phyloP scores from a whole-genome alignment of 2,888 invertebrate genomes.

The Pseudococcus longispinus region DNA sequence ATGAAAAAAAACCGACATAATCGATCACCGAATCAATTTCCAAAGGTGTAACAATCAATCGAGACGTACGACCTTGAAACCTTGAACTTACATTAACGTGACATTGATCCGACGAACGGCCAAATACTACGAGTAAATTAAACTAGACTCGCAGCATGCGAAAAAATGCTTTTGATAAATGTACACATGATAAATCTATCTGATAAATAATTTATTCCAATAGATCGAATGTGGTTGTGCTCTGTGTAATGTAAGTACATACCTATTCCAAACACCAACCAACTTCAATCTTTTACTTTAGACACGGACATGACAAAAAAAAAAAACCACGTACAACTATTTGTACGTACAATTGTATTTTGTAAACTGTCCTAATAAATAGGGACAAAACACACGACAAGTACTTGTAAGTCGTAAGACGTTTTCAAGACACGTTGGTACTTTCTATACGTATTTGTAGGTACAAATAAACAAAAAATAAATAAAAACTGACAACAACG shows the following conservation, averaged over 20 bases:
- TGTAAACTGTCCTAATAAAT: neutral
- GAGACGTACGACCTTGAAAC: slow-evolving; percentile 31
- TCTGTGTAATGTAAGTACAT: too few species aligned
- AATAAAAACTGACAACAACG: neutral
- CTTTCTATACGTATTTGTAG: neutral
- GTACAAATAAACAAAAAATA: neutral
- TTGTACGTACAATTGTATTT: too few species aligned
- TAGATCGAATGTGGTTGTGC: neutral
- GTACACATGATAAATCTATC: slow-evolving; percentile 11
- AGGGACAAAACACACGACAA: neutral
- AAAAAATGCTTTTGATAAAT: slow-evolving; percentile 33
- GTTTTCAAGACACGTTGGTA: slow-evolving; percentile 11
- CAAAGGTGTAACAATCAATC: slow-evolving; percentile 21
- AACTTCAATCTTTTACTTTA: neutral
- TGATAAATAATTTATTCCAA: neutral
- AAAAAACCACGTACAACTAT: neutral
- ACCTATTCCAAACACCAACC: neutral
- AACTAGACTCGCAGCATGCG: slow-evolving; percentile 31
- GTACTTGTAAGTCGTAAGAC: too few species aligned
- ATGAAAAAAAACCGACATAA: neutral
- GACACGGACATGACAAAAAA: neutral
- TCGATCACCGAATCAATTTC: neutral
- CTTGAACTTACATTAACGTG: slow-evolving; percentile 26
- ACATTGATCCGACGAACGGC: slow-evolving; percentile 21
- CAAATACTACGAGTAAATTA: slow-evolving; percentile 30